Base-by-base conservation (phyloP, 1,140 invertebrate genomes). In the Aricia agestis region DNA sequence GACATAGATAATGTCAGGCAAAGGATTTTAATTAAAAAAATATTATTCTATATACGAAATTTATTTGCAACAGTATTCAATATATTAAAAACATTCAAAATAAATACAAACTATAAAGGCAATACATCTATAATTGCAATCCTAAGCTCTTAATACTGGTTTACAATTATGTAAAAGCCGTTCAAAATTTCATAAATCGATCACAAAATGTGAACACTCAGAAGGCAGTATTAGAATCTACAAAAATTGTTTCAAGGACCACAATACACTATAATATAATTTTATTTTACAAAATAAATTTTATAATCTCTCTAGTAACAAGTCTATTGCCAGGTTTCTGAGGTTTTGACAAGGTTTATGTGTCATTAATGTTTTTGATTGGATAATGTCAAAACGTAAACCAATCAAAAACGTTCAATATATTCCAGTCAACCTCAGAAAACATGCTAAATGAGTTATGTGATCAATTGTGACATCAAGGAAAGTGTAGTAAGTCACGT, bases 51-150 rank as follows among this genome's bases (percentile, higher is more conserved):
- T 31, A 19, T 10, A 63, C 17, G 59, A 25, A 63, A 17, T 63
- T 63, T 63, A 63, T 63, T 63, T 19, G 59, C 59, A 63, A 63
- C 59, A 52, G 42, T 52, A 19, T 52, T 52, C 0, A 45, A 67
- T 67, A 67, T 67, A 31, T 67, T 42, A 45, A 67, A 17, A 67
- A 57, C n/a, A 45, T 67, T 19, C 17, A 67, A 52, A 52, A 52
- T 67, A 67, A 67, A 57, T 63, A 63, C 59, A 63, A 25, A 25
- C 25, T 25, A 63, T 63, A 63, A 63, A 63, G 59, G 59, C 59
- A 63, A 63, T 63, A 25, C 59, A 25, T 19, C 59, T 63, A 63
- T 11, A 25, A 11, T 18, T 63, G 18, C 18, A 63, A 25, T 25
- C 18, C 18, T 63, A 63, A 18, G 59, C 59, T 63, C 59, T 25